Conservation (phyloP, 2,113 vertebrate species). For the Pygoscelis antarcticus region DNA sequence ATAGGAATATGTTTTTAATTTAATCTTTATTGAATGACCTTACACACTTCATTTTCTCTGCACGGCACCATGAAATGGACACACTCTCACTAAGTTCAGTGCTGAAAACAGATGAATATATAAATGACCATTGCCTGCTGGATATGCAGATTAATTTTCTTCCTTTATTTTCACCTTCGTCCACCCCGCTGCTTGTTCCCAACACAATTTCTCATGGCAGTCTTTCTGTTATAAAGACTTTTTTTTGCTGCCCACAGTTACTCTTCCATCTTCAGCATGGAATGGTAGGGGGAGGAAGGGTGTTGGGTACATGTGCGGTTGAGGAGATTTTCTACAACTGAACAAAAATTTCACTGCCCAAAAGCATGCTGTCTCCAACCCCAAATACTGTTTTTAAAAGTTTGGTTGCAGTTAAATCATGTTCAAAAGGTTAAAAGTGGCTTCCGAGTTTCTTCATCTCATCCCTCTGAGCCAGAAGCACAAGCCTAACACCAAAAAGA, state of each 20-base stretch:
- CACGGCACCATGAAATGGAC: constrained; percentile 88
- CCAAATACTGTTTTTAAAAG: not conserved
- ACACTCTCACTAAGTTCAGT: constrained; percentile 84
- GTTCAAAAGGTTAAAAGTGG: not conserved
- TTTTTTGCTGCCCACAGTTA: not conserved
- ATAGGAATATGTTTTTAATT: constrained; percentile 88
- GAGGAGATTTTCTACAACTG: not conserved
- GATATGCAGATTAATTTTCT: constrained; percentile 94
- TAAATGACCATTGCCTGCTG: constrained; percentile 93
- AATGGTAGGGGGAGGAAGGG: not conserved
- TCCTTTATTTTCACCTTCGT: constrained; percentile 83
- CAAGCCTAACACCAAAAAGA: not conserved
- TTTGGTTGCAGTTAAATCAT: not conserved
- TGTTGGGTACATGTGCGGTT: rapidly evolving
- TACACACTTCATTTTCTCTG: constrained; percentile 86
- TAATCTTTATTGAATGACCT: constrained; percentile 87
- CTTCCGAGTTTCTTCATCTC: not conserved
- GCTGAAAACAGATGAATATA: constrained; percentile 89
- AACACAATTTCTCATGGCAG: constrained; percentile 28
- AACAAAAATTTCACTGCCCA: not conserved
- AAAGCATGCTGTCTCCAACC: not conserved
- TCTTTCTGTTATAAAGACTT: not conserved
- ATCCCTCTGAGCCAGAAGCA: not conserved
- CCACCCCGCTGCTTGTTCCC: constrained; percentile 75
- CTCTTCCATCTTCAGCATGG: not conserved